Evolutionary conservation across 2,888 invertebrate species (phyloP), one percentile per base, ranked within the genome.

Genomic region (Conus canariensis): DNA sequence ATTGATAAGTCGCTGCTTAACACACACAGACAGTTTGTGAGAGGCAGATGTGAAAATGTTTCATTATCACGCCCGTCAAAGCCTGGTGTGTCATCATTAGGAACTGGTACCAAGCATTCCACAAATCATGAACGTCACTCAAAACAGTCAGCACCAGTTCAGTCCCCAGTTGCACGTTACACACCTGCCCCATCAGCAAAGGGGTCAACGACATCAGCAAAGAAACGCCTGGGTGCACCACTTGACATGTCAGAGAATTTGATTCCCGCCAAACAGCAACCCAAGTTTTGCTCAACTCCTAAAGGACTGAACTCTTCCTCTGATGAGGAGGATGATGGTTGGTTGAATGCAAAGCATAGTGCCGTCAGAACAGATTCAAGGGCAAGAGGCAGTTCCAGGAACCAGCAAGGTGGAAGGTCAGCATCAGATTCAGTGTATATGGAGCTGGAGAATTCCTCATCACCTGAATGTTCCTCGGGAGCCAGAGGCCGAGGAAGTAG

Each of bases 1-100:
- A 86, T 86, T 67, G 22, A 67, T 19, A 45, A 25, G 19, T 67
- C 86, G 14, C 67, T 86, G 30, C 86, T 86, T n/a, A 86, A 67
- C n/a, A 67, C 67, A 8, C 86, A 64, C 67, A 67, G 25, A 16
- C 86, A 86, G 86, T 86, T 86, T 67, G 30, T 86, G 86, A 86
- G 67, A n/a, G 7, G 60, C 19, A 86, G 86, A 22, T 19, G 64
- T 19, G 25, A 67, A 30, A 86, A 64, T 45, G 8, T 67, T 58
- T 8, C 45, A 45, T 45, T 22, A 60, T 59, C 85, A 8, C 58
- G n/a, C 25, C 60, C 60, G 16, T 22, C 19, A 59, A 85, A 59
- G n/a, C 58, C 60, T 58, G 56, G 58, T 22, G 58, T 25, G 19
- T 14, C 85, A 22, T 25, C 64, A 60, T 10, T 60, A 85, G 60